Conservation (phyloP, 2,888 invertebrate genomes). For the Eudemis profundana region DNA sequence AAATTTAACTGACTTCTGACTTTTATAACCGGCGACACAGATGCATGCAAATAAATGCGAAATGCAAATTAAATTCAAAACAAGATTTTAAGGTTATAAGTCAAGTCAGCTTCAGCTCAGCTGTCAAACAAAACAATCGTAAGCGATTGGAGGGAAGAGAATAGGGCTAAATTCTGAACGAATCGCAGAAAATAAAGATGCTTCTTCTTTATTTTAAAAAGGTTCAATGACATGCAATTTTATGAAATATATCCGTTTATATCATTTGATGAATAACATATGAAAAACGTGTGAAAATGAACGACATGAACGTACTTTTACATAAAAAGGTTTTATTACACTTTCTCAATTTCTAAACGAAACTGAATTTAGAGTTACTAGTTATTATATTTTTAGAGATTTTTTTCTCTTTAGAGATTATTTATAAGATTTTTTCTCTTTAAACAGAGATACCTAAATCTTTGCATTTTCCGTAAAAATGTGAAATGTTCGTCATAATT, state of each 20-base stretch:
- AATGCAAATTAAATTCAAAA: slow-evolving; percentile 28
- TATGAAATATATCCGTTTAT: no score
- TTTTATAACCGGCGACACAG: neutral
- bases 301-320: no score
- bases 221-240: no score
- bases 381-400: neutral
- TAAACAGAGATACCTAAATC: no score
- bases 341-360: slow-evolving; percentile 18
- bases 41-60: neutral
- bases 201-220: no score
- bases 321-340: neutral
- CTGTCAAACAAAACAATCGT: slow-evolving; percentile 6
- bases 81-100: slow-evolving; percentile 34
- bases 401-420: neutral
- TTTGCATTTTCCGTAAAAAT: no score
- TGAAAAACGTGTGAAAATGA: no score
- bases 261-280: no score
- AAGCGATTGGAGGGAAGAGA: neutral
- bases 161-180: slow-evolving; percentile 21
- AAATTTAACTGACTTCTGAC: neutral
- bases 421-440: no score
- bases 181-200: neutral
- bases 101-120: neutral
- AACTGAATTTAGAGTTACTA: slow-evolving; percentile 4
- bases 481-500: no score